Evolutionary conservation across 2,888 invertebrate genomes (phyloP).

Genomic region (Heliconius ismenius): DNA sequence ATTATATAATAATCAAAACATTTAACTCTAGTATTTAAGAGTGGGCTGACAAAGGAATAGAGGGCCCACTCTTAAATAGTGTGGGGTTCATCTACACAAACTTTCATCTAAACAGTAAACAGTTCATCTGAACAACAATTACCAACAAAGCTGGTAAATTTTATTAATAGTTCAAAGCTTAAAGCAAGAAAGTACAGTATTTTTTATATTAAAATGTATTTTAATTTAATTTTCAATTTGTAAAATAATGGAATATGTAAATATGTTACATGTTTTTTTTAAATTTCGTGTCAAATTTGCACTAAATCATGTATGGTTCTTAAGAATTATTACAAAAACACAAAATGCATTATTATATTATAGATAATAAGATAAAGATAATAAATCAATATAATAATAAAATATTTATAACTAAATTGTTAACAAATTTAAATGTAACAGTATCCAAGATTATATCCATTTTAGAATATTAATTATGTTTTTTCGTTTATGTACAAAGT

Average conservation of each 20-base stretch:
- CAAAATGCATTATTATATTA: background rate
- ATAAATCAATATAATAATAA: background rate
- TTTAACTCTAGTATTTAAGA: no score
- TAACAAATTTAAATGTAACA: background rate
- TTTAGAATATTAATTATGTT: background rate
- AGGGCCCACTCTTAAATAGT: no score
- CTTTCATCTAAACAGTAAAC: no score
- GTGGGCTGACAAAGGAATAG: no score
- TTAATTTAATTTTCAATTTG: background rate
- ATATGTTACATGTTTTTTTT: no score
- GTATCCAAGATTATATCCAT: background rate
- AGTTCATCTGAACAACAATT: no score
- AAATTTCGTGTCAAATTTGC: no score
- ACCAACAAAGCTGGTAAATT: no score
- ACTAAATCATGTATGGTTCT: background rate
- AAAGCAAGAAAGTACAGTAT: background rate
- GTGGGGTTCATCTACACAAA: no score
- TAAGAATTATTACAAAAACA: background rate
- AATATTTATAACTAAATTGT: background rate
- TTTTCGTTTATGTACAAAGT: background rate
- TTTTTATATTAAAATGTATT: background rate
- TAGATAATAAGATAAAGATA: background rate
- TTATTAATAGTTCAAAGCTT: background rate
- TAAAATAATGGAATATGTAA: background rate
- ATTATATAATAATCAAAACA: no score